Evolutionary conservation across 1,140 invertebrate species (phyloP), one percentile per base, ranked within the genome.

Genomic region (Scylla paramamosain): DNA sequence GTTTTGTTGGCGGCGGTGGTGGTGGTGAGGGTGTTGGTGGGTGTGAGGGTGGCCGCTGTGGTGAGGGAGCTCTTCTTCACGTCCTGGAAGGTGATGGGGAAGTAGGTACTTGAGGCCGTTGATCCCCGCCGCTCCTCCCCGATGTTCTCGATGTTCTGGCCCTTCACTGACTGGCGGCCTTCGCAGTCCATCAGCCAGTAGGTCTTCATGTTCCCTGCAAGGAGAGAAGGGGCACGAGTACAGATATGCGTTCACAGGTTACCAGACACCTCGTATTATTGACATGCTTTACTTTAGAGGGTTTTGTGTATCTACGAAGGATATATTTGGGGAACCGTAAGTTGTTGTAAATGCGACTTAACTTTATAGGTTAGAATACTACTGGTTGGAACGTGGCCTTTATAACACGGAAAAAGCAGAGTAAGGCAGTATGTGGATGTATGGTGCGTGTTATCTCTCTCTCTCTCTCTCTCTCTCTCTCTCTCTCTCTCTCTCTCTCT

Each of bases 171-270:
- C 32, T 97, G 97, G 84, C 98, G 97, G 32, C 97, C 97, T 96
- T 98, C 98, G 88, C 98, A 97, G 90, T 97, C 98, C 97, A 98
- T 97, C 52, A 99, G 97, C 99, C 99, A 99, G 96, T 98, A 99
- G 0, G 99, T 99, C 96, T 98, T 99, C 99, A 99, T 99, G 59
- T 97, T 97, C 48, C 98, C 98, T 98, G 97, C 96, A 97, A 97
- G 97, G 97, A 97, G 95, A 83, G 20, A 59, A 59, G 10, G 20
- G 52, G 10, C 10, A 12, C 10, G 52, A 59, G 20, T 16, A 59
- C 52, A 59, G 52, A 8, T 20, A 4, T 2, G 39, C 39, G 39
- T 39, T 39, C 39, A 39, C 39, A 39, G 39, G 6, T 39, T 6
- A 2, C 39, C 39, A 39, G 39, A 39, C 39, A 39, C 39, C 39